Evolutionary conservation across 2,888 invertebrate genomes (phyloP), one percentile per base, ranked within the genome.

Genomic region (Eremobia ochroleuca): DNA sequence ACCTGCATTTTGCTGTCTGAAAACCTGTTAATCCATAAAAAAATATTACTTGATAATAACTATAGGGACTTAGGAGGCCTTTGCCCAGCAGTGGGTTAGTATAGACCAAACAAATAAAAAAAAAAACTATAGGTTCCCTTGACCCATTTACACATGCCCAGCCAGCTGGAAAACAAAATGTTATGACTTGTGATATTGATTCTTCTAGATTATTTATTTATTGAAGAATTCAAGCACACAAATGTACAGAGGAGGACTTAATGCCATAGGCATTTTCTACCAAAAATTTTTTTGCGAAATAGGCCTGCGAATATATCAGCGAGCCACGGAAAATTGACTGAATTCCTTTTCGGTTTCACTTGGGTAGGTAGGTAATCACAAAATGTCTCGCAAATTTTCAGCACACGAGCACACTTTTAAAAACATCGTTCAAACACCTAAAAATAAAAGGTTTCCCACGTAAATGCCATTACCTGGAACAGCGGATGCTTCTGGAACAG

Each of bases 401-500:
- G 13, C 5, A 46, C 21, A 11, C 40, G 0, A 13, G 6, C 15
- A 28, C 34, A 61, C 34, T 34, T 25, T 15, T 13, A 65, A 43
- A 21, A 25, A 46, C 4, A 0, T 46, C 8, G 0, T 31, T 11
- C 15, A 46, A 66, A 31, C 2, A 31, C 25, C 15, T 25, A 13
- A 25, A 15, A 28, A 46, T 13, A 28, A 67, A n/a, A 49, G 5
- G 3, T 18, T n/a, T 31, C 21, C 71, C 43, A 21, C 1, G 2
- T 31, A 31, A n/a, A 31, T n/a, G 9, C 0, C n/a, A 13, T 75
- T 90, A 98, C 99, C 97, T 99, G 99, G 95, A 99, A 99, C 66
- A 99, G 97, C 0, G 99, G 99, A 90, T 99, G 98, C 92, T 99
- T 99, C 67, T 98, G 97, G 96, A 99, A 99, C 81, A 99, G 97